Percentiles rank a stretch among this genome's conserved stretches.
phyloP scores from a whole-genome alignment of 2,888 invertebrate genomes.

The Sinopyrophorus schimmeli region DNA sequence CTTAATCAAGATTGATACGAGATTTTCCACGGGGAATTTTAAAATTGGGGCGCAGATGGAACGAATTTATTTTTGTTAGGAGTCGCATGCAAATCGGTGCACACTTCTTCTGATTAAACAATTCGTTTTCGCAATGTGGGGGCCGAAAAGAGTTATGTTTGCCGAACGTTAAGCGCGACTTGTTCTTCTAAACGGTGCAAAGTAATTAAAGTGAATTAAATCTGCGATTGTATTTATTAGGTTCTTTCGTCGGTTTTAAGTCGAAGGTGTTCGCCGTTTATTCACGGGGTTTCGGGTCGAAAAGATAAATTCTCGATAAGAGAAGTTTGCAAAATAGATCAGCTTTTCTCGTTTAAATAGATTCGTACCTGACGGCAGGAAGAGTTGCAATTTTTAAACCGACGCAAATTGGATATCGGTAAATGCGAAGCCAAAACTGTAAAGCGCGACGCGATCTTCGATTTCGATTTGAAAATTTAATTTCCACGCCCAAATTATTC shows the following conservation, averaged over 20 bases:
- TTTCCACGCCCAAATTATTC: no score
- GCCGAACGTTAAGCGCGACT: no score
- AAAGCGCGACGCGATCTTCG: no score
- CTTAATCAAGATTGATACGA: constrained; percentile 27
- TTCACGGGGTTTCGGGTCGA: constrained; percentile 24
- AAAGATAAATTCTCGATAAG: constrained; percentile 25
- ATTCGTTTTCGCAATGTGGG: background rate
- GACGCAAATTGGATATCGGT: constrained; percentile 18
- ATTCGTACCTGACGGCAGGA: constrained; percentile 28
- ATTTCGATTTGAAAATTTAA: no score
- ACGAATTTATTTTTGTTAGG: constrained; percentile 12
- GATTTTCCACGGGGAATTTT: constrained; percentile 18
- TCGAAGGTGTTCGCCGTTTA: constrained; percentile 4
- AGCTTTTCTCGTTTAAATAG: constrained; percentile 21
- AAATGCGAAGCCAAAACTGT: no score
- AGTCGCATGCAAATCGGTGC: background rate
- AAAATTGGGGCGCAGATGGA: constrained; percentile 4
- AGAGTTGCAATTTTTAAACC: constrained; percentile 23
- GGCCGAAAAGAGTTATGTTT: background rate
- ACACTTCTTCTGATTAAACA: constrained; percentile 10
- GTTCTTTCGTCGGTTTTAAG: constrained; percentile 12
- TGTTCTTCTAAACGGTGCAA: no score
- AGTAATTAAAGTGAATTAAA: constrained; percentile 36
- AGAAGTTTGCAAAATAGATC: constrained; percentile 28
- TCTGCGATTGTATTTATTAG: constrained; percentile 28